Evolutionary conservation across 1,140 invertebrate species (phyloP).

Genomic region (Magallana ariakensis): DNA sequence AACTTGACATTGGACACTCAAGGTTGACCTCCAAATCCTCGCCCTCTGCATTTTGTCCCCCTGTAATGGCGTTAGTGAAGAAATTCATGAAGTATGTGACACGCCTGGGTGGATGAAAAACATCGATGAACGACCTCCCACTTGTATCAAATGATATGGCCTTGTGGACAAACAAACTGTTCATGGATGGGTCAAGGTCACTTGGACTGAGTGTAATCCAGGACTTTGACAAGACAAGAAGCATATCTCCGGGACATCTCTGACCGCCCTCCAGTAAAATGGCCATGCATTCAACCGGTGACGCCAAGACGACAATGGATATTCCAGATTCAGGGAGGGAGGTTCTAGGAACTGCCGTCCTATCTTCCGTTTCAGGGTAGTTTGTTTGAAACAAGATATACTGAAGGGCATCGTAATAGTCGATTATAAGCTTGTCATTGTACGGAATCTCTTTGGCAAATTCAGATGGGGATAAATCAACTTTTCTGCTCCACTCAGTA

Average conservation of each 20-base stretch:
- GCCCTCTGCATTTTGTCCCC: slow-evolving; percentile 54
- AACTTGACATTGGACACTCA: slow-evolving; percentile 66
- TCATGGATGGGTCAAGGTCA: slow-evolving; percentile 18
- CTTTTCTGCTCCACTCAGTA: slow-evolving; percentile 49
- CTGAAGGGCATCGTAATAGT: slow-evolving; percentile 56
- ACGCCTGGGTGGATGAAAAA: slow-evolving; percentile 57
- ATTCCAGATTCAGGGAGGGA: not conserved
- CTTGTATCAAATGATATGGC: slow-evolving; percentile 58
- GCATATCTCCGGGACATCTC: slow-evolving; percentile 59
- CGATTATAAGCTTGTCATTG: slow-evolving; percentile 44
- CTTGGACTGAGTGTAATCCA: slow-evolving; percentile 55
- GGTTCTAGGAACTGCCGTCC: slow-evolving; percentile 34
- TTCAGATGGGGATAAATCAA: slow-evolving; percentile 45
- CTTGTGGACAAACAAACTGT: slow-evolving; percentile 58
- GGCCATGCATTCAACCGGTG: slow-evolving; percentile 61
- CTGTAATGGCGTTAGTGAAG: slow-evolving; percentile 55
- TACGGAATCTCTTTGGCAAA: slow-evolving; percentile 30
- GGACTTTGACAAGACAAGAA: slow-evolving; percentile 57
- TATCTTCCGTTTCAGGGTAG: slow-evolving; percentile 74
- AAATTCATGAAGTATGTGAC: slow-evolving; percentile 64
- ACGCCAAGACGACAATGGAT: slow-evolving; percentile 58
- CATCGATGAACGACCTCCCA: slow-evolving; percentile 59
- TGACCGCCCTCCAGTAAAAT: slow-evolving; percentile 59
- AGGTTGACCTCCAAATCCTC: slow-evolving; percentile 56
- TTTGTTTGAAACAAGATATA: slow-evolving; percentile 52